Evolutionary conservation across 1,140 invertebrate species (phyloP).

Genomic region (Drosophila varians): DNA sequence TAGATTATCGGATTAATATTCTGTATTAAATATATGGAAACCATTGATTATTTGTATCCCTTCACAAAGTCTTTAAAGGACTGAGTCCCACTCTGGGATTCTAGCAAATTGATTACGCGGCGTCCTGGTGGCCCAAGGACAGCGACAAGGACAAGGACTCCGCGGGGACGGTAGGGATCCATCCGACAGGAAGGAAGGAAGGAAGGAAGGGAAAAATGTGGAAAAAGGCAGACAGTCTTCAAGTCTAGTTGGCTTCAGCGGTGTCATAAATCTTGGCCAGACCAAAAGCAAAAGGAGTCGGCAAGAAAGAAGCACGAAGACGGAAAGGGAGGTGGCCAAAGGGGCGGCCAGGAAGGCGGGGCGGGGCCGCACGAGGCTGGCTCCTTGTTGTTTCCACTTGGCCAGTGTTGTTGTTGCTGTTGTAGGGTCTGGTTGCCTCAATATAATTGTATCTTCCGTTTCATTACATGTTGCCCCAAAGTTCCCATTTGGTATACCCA

Average conservation of each 20-base stretch:
- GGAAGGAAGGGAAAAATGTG: background rate
- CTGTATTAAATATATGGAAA: no score
- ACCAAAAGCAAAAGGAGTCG: background rate
- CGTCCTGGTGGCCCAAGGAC: slow-evolving; percentile 40
- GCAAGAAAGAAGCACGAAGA: background rate
- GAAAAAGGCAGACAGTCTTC: slow-evolving; percentile 24
- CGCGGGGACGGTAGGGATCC: background rate
- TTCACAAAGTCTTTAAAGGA: background rate
- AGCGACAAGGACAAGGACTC: slow-evolving; percentile 34
- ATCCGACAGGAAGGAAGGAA: background rate
- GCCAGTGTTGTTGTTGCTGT: background rate
- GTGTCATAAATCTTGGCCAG: slow-evolving; percentile 46
- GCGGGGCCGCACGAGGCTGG: slow-evolving; percentile 31
- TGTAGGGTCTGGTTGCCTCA: slow-evolving; percentile 23
- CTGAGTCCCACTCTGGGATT: background rate
- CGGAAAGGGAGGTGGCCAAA: background rate
- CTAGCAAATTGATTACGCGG: slow-evolving; percentile 45
- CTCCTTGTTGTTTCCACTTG: slow-evolving; percentile 11
- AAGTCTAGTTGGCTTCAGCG: slow-evolving; percentile 41
- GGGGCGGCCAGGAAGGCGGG: background rate
- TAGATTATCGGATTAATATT: background rate
- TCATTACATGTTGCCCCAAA: slow-evolving; percentile 69
- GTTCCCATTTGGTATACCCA: slow-evolving; percentile 13
- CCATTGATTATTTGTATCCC: no score
- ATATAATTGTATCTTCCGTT: slow-evolving; percentile 78